Conservation (phyloP, 2,888 invertebrate species). For the Parascotia fuliginaria region DNA sequence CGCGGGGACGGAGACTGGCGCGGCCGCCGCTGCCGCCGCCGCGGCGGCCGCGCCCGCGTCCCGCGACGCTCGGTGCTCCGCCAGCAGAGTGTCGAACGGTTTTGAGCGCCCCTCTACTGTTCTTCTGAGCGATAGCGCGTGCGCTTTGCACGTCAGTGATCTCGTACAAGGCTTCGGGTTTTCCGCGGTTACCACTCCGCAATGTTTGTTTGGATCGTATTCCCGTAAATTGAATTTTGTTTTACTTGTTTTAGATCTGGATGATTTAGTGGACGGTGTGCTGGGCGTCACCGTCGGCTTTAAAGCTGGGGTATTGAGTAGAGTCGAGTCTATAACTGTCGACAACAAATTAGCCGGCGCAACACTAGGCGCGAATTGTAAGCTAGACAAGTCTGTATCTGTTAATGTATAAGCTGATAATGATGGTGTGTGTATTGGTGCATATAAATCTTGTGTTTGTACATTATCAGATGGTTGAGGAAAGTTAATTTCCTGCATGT, state of each 20-base stretch:
- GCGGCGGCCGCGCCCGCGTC: slow-evolving; percentile 68
- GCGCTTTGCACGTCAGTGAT: slow-evolving; percentile 90
- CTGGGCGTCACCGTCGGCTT: slow-evolving; percentile 51
- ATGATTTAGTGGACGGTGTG: slow-evolving; percentile 60
- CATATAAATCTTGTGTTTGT: slow-evolving; percentile 67
- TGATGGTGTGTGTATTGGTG: slow-evolving; percentile 58
- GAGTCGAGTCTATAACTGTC: slow-evolving; percentile 53
- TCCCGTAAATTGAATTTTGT: slow-evolving; percentile 86
- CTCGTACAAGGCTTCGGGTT: slow-evolving; percentile 91
- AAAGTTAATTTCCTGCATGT: slow-evolving; percentile 79
- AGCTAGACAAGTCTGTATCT: slow-evolving; percentile 65
- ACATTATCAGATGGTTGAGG: slow-evolving; percentile 65
- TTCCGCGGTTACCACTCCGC: slow-evolving; percentile 90
- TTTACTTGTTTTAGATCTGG: slow-evolving; percentile 69
- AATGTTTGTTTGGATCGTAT: slow-evolving; percentile 93
- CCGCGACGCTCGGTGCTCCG: slow-evolving; percentile 89
- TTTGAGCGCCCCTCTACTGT: slow-evolving; percentile 90
- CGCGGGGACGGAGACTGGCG: slow-evolving; percentile 41
- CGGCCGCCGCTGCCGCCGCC: slow-evolving; percentile 42
- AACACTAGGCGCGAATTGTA: slow-evolving; percentile 70
- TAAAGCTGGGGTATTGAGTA: slow-evolving; percentile 35
- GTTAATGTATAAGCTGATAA: slow-evolving; percentile 63
- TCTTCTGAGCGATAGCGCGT: slow-evolving; percentile 89
- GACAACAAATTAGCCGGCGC: slow-evolving; percentile 61
- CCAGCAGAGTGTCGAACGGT: slow-evolving; percentile 90